phyloP scores from a whole-genome alignment of 1,140 invertebrate species.

The Eueides isabella region DNA sequence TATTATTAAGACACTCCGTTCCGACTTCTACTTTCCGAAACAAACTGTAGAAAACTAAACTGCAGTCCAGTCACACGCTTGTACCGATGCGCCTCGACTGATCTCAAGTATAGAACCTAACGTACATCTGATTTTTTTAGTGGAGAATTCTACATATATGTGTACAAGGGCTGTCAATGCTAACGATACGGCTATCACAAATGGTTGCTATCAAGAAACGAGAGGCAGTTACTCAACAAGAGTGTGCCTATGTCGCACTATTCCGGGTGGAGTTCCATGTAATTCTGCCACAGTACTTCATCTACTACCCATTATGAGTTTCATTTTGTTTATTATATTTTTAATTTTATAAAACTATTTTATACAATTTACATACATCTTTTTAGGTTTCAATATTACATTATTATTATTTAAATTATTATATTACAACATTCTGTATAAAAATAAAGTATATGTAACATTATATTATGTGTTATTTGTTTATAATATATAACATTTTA shows the following conservation, averaged over 20 bases:
- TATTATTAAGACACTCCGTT: too few relatives aligned
- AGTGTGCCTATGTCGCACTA: slow-evolving; percentile 69
- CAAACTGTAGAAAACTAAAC: too few relatives aligned
- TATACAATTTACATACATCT: neutral
- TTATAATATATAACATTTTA: neutral
- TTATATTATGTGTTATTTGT: neutral
- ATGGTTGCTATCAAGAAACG: slow-evolving; percentile 70
- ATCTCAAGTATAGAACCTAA: neutral
- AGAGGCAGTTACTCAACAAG: slow-evolving; percentile 64
- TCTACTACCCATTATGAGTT: neutral
- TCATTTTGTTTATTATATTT: neutral
- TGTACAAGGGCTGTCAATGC: slow-evolving; percentile 76
- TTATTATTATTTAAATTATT: neutral
- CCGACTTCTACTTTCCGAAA: too few relatives aligned
- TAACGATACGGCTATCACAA: slow-evolving; percentile 62
- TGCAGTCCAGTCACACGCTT: too few relatives aligned
- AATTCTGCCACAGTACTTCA: slow-evolving; percentile 48
- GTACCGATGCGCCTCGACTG: too few relatives aligned
- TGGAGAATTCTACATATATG: slow-evolving; percentile 82
- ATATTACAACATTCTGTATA: neutral
- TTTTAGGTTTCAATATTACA: neutral
- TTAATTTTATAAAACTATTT: slow-evolving; percentile 2
- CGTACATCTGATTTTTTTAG: slow-evolving; percentile 55
- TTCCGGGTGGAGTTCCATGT: slow-evolving; percentile 65
- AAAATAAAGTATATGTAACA: neutral